A percentile compares a stretch with the other conserved stretches of the same genome.
These are phyloP conservation scores for Etia nguti DNA, from an alignment of 2,113 vertebrate species.

Conservation along the genomic window DNA sequence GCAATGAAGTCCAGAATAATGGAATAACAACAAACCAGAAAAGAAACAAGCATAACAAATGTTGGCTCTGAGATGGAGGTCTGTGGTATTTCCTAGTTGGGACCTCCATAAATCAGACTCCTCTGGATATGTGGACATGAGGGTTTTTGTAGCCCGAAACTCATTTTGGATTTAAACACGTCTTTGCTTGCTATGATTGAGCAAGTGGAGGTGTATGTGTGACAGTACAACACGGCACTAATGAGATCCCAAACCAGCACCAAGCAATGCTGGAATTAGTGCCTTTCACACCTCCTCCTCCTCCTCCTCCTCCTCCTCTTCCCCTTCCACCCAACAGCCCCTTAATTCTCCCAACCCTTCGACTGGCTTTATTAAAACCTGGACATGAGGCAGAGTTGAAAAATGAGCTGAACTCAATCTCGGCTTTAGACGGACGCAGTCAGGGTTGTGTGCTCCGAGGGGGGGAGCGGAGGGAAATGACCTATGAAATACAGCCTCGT, in stretches of 20 bases:
- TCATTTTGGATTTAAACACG: conserved; percentile 70
- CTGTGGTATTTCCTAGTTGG: conserved; percentile 70
- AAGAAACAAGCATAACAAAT: conserved; percentile 25
- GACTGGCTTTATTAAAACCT: conserved; percentile 68
- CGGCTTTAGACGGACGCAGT: conserved; percentile 35
- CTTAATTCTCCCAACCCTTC: conserved; percentile 45
- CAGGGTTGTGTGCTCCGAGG: neutral
- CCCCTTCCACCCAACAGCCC: conserved; percentile 16
- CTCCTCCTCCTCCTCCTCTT: neutral
- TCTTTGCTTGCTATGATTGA: conserved; percentile 63
- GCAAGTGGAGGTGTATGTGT: conserved; percentile 55
- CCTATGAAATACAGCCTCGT: conserved; percentile 42
- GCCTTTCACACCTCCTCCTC: conserved; percentile 8
- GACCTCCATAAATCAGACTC: conserved; percentile 50
- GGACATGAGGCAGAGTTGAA: conserved; percentile 54
- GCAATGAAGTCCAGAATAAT: neutral
- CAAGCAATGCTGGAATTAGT: conserved; percentile 59
- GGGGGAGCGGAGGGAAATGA: conserved; percentile 36
- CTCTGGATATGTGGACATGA: conserved; percentile 41
- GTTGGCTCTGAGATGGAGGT: conserved; percentile 41
- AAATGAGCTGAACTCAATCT: conserved; percentile 67
- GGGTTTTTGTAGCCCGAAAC: conserved; percentile 55
- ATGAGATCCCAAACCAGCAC: conserved; percentile 58
- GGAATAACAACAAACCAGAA: neutral
- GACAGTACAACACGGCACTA: conserved; percentile 68